These are phyloP conservation scores for Phrynocephalus guinanensis DNA, from an alignment of 2,797 vertebrate species.

Conservation along the genomic window DNA sequence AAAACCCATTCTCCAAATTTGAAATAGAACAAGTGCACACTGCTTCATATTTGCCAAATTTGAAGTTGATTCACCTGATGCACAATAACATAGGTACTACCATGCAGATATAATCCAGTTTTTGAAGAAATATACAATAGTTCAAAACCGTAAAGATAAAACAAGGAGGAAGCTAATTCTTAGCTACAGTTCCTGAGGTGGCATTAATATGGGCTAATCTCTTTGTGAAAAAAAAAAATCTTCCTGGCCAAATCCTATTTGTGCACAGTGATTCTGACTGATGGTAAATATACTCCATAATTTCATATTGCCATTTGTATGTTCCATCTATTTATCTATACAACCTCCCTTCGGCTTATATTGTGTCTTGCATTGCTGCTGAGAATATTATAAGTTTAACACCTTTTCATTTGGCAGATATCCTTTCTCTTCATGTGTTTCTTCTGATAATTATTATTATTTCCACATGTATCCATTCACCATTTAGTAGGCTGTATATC, in stretches of 20 bases:
- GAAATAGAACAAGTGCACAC: too few species aligned
- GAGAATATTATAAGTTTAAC: conserved; percentile 44
- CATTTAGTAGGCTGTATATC: background rate
- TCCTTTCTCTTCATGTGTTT: conserved; percentile 27
- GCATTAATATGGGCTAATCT: background rate
- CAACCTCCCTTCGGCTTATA: conserved; percentile 23
- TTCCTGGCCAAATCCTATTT: background rate
- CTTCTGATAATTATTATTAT: conserved; percentile 42
- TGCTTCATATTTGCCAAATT: too few species aligned
- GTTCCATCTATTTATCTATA: conserved; percentile 13
- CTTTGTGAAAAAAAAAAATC: conserved; percentile 8
- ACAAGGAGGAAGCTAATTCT: conserved; percentile 1
- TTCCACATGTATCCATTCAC: conserved; percentile 24
- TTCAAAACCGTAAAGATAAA: background rate
- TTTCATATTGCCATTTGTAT: background rate
- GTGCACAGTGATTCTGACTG: background rate
- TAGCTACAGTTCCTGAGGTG: background rate
- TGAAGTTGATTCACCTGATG: too few species aligned
- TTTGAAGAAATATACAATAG: background rate
- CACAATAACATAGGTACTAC: too few species aligned
- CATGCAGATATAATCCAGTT: background rate
- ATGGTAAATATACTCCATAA: conserved; percentile 2
- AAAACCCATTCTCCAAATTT: too few species aligned
- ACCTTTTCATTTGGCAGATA: conserved; percentile 42
- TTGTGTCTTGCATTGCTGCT: conserved; percentile 41